These are phyloP conservation scores for Isurus oxyrinchus DNA, from an alignment of 2,113 vertebrate genomes.

Conservation along the genomic window DNA sequence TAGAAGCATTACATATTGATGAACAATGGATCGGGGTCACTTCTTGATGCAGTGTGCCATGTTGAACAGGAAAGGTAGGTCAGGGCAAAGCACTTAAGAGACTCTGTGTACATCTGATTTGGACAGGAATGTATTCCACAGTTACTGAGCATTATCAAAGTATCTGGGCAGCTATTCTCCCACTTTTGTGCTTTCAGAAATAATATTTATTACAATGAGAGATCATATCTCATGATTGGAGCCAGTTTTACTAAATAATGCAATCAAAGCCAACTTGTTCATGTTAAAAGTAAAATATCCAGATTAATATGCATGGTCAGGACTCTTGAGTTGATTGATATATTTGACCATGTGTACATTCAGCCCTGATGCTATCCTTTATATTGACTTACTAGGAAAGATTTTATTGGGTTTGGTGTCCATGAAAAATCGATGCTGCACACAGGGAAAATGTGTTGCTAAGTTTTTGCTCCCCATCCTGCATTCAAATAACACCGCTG, in stretches of 20 bases:
- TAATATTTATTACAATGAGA: neutral
- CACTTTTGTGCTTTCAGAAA: neutral
- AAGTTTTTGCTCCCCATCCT: neutral
- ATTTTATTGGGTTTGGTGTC: neutral
- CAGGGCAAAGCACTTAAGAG: neutral
- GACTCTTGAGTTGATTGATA: neutral
- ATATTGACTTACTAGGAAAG: neutral
- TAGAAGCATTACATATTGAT: neutral
- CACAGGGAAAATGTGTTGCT: neutral
- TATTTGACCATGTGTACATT: neutral
- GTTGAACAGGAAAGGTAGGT: neutral
- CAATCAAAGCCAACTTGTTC: neutral
- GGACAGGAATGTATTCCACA: neutral
- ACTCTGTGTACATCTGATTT: neutral
- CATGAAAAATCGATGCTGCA: neutral
- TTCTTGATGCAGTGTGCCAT: neutral
- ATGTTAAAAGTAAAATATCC: neutral
- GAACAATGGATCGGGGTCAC: neutral
- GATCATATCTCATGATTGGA: neutral
- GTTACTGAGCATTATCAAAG: neutral
- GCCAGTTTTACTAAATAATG: neutral
- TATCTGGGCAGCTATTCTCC: neutral
- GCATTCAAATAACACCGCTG: neutral
- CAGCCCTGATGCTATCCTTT: neutral
- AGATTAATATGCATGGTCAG: neutral